These are phyloP conservation scores for Cyprinella venusta DNA, from an alignment of 2,797 vertebrate species.

Conservation along the genomic window DNA sequence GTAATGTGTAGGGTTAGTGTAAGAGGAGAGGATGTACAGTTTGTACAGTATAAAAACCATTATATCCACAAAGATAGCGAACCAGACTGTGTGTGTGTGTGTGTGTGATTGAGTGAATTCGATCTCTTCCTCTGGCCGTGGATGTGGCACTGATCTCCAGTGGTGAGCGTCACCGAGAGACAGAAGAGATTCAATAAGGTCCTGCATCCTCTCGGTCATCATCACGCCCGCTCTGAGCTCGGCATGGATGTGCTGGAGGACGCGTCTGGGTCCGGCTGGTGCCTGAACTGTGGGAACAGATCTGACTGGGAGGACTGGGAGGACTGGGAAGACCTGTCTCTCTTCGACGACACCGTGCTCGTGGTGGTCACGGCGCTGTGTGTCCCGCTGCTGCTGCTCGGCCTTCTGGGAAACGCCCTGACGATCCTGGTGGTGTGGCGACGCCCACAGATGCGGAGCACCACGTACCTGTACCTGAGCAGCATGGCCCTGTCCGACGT, in stretches of 20 bases:
- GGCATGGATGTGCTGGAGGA: conserved; percentile 48
- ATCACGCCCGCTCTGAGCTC: not conserved
- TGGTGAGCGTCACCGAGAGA: not conserved
- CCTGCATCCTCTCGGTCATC: not conserved
- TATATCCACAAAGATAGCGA: too few relatives aligned
- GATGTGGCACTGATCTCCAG: conserved; percentile 35
- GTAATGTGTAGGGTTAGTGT: too few relatives aligned
- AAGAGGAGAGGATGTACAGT: too few relatives aligned
- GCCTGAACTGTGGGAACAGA: conserved; percentile 60
- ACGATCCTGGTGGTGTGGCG: conserved; percentile 81
- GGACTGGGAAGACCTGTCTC: conserved; percentile 55
- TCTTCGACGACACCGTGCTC: conserved; percentile 65
- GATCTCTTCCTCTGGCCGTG: conserved; percentile 49
- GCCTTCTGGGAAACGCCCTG: conserved; percentile 77
- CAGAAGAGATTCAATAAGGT: not conserved
- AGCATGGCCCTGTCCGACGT: conserved; percentile 84
- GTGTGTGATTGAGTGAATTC: conserved; percentile 43
- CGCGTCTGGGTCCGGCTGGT: conserved; percentile 29
- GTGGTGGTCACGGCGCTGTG: conserved; percentile 77
- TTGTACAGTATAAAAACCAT: too few relatives aligned
- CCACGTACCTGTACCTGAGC: conserved; percentile 83
- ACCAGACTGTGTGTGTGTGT: not conserved
- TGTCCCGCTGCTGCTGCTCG: conserved; percentile 77
- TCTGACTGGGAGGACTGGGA: conserved; percentile 58
- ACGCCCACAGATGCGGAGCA: conserved; percentile 80